phyloP scores from a whole-genome alignment of 2,797 vertebrate genomes.

The Lerista edwardsae region DNA sequence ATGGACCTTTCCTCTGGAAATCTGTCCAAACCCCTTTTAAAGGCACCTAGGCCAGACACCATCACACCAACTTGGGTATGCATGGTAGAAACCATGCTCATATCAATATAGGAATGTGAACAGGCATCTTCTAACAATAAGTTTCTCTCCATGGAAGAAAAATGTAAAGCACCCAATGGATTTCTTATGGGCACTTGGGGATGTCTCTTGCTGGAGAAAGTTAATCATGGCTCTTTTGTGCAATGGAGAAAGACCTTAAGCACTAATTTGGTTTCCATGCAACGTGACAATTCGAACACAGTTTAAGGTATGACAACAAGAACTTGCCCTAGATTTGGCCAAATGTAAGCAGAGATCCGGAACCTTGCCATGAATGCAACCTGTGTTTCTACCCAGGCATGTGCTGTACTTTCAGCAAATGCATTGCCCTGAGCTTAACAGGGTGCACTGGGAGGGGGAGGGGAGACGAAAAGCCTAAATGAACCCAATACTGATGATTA shows the following conservation, averaged over 20 bases:
- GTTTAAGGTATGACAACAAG: background rate
- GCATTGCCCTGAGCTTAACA: constrained; percentile 1
- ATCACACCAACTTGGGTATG: background rate
- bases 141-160: background rate
- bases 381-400: background rate
- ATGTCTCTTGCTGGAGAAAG: constrained; percentile 47
- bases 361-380: background rate
- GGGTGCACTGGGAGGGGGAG: constrained; percentile 32
- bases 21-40: too few relatives aligned
- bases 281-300: background rate
- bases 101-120: background rate
- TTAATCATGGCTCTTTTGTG: constrained; percentile 47
- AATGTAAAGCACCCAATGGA: background rate
- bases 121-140: background rate
- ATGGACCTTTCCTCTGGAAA: too few relatives aligned
- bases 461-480: constrained; percentile 51
- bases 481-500: constrained; percentile 65
- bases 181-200: constrained; percentile 58
- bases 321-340: background rate
- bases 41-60: too few relatives aligned
- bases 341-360: background rate
- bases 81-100: background rate
- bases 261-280: background rate
- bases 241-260: background rate
- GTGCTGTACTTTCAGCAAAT: background rate